Evolutionary conservation across 2,113 vertebrate species (phyloP), one percentile per base, ranked within the genome.

Genomic region (Tragulus kanchil): DNA sequence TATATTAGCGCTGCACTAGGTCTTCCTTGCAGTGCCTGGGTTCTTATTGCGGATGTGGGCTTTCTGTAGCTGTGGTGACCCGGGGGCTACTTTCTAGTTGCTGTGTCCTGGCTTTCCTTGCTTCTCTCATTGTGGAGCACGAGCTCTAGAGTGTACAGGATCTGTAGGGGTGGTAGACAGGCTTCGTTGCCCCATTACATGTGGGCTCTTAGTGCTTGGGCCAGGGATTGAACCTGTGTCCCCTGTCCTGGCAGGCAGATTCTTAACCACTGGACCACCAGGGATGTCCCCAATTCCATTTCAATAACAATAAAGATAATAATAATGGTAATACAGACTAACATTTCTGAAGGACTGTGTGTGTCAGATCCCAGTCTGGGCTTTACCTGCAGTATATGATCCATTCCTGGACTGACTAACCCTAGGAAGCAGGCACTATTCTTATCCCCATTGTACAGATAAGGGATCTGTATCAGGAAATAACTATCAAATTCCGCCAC

Each of bases 61-160:
- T 42, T 71, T 42, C 67, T 45, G 9, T 71, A 45, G 11, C 45
- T 13, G 3, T 36, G 45, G 45, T 4, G 36, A 73, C 5, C 0
- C n/a, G n/a, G 0, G 21, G 69, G 13, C 36, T 36, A 23, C 19
- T 12, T 71, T 42, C 10, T 6, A 73, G 21, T 45, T 13, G 36
- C 25, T 5, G 23, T 45, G 21, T 0, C 0, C 0, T 0, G 36
- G 69, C 36, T 73, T 73, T 36, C 45, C 69, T 73, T 19, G 36
- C 36, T 73, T 45, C 36, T 73, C 36, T 23, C 45, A 42, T 25
- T 73, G 69, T 42, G 25, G 36, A 73, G 36, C 36, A 45, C 21
- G 7, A 21, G 23, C 11, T 45, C 31, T 45, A 73, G 69, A 21
- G 11, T 21, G 13, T 0, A 0, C 11, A 3, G 25, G 25, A 36